These are phyloP conservation scores for Steinernema feltiae DNA, from an alignment of 1,140 invertebrate genomes.

Conservation along the genomic window DNA sequence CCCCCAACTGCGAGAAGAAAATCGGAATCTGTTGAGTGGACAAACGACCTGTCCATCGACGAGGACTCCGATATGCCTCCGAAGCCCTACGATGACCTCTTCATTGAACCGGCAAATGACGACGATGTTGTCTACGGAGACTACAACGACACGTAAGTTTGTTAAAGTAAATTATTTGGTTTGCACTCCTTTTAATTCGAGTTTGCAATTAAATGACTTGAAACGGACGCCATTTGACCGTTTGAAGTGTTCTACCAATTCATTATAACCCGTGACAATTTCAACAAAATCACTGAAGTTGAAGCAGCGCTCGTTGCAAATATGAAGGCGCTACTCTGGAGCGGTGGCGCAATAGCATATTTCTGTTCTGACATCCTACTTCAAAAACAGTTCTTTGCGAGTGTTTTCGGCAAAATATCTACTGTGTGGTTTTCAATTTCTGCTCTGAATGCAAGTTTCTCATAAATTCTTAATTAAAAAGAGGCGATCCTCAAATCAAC, in stretches of 20 bases:
- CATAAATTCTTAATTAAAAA: too few species aligned
- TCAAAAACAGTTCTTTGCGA: neutral
- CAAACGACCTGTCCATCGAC: neutral
- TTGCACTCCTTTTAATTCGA: neutral
- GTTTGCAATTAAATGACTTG: neutral
- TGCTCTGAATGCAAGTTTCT: too few species aligned
- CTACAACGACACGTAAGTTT: conserved; percentile 50
- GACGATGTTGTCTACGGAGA: conserved; percentile 57
- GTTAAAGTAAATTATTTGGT: neutral
- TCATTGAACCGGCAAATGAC: conserved; percentile 54
- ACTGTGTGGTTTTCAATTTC: too few species aligned
- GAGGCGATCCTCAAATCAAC: too few species aligned
- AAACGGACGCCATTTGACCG: too few species aligned
- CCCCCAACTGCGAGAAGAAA: neutral
- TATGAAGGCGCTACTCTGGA: too few species aligned
- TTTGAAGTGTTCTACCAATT: too few species aligned
- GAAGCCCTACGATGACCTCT: conserved; percentile 51
- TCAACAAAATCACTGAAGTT: too few species aligned
- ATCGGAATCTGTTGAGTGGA: neutral
- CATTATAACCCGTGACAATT: too few species aligned
- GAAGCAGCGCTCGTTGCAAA: too few species aligned
- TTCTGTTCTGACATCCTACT: neutral
- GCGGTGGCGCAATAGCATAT: neutral
- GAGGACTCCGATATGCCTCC: conserved; percentile 32
- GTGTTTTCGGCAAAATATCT: too few species aligned